phyloP scores from a whole-genome alignment of 1,140 invertebrate genomes.

The Drosophila obscura region DNA sequence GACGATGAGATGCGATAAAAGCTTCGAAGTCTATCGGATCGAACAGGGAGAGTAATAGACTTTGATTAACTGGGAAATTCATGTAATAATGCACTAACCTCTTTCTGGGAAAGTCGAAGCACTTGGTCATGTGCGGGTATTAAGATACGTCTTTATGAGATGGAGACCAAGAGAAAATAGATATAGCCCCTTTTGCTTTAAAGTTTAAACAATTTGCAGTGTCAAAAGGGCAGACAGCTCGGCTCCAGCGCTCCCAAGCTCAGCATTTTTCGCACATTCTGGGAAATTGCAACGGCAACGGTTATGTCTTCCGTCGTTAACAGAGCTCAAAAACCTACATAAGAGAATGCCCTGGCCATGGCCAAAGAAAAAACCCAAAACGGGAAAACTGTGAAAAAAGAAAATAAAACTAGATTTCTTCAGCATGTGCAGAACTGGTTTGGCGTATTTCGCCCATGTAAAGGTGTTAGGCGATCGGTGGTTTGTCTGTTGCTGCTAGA shows the following conservation, averaged over 20 bases:
- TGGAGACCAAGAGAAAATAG: conserved; percentile 10
- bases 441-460: conserved; percentile 36
- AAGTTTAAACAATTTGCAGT: conserved; percentile 44
- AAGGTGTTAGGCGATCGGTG: conserved; percentile 45
- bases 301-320: conserved; percentile 31
- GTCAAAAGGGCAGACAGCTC: conserved; percentile 32
- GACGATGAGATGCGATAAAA: neutral
- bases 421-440: conserved; percentile 75
- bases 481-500: conserved; percentile 14
- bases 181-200: no score
- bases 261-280: conserved; percentile 69
- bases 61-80: neutral
- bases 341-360: conserved; percentile 55
- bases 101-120: conserved; percentile 10
- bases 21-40: conserved; percentile 9
- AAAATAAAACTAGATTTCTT: conserved; percentile 52
- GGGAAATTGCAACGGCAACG: conserved; percentile 69
- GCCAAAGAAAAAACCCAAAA: conserved; percentile 62
- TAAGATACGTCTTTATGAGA: conserved; percentile 10
- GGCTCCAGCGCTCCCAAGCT: conserved; percentile 43
- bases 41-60: conserved; percentile 10
- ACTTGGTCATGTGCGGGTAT: conserved; percentile 21
- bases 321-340: conserved; percentile 46
- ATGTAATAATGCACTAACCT: conserved; percentile 9
- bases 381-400: conserved; percentile 68